Evolutionary conservation across 1,140 invertebrate species (phyloP).

Genomic region (Meloidogyne floridensis): DNA sequence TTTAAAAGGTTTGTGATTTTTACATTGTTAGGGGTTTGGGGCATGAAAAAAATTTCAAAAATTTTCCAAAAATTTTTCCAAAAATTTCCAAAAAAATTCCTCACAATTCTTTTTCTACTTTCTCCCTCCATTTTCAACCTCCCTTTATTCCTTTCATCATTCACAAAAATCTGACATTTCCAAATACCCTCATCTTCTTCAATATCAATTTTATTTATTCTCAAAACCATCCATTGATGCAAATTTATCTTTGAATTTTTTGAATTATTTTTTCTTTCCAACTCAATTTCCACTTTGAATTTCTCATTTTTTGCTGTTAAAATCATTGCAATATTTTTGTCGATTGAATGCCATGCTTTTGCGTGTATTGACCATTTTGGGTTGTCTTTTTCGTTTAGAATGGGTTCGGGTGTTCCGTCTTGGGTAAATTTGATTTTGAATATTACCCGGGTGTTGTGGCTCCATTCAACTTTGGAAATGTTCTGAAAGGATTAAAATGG

Average conservation of each 20-base stretch:
- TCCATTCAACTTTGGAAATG: neutral
- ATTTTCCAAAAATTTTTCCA: no score
- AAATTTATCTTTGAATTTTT: neutral
- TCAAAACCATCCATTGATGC: neutral
- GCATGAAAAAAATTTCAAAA: no score
- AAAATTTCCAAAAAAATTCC: neutral
- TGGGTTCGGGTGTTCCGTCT: neutral
- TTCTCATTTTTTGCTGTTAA: neutral
- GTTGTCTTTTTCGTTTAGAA: neutral
- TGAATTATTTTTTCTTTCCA: neutral
- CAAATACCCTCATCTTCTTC: neutral
- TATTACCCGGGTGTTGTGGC: neutral
- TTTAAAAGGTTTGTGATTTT: neutral
- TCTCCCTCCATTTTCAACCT: neutral
- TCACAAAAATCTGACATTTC: neutral
- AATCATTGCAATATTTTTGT: neutral
- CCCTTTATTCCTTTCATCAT: neutral
- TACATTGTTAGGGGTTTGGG: no score
- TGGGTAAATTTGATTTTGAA: neutral
- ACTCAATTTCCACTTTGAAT: neutral
- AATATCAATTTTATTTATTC: neutral
- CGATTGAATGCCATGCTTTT: neutral
- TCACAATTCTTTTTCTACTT: neutral
- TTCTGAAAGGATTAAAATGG: neutral
- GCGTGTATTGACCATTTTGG: neutral